Evolutionary conservation across 30 jellyfish, hydroid and myxozoan species (phyloP).

Genomic region (Aurelia sp.): DNA sequence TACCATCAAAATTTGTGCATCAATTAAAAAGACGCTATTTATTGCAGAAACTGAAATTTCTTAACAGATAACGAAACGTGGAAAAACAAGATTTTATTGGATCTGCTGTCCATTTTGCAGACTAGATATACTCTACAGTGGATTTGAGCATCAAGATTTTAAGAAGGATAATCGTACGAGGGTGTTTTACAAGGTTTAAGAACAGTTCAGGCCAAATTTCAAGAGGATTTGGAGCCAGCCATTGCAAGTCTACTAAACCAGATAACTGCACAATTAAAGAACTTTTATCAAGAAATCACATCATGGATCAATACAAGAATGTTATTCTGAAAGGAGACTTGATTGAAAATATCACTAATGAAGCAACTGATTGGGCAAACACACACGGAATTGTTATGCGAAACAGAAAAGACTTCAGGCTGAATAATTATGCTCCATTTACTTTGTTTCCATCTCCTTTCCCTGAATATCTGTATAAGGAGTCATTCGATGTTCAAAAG

Average conservation of each 20-base stretch:
- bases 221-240: no score
- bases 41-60: not conserved
- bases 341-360: conserved; percentile 47
- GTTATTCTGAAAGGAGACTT: not conserved
- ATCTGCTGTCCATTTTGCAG: no score
- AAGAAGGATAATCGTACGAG: no score
- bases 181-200: no score
- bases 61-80: not conserved
- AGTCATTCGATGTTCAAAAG: conserved; percentile 83
- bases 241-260: no score
- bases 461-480: conserved; percentile 85
- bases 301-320: conserved; percentile 68
- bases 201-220: no score
- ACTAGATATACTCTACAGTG: no score
- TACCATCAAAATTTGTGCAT: no score
- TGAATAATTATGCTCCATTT: conserved; percentile 83
- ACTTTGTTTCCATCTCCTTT: conserved; percentile 95
- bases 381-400: conserved; percentile 91
- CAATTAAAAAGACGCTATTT: not conserved
- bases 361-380: conserved; percentile 93
- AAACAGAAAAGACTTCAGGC: conserved; percentile 33
- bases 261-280: no score
- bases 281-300: no score
- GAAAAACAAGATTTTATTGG: no score
- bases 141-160: no score